A percentile compares a stretch with the other conserved stretches of the same genome.
Evolutionary conservation across 1,140 invertebrate genomes (phyloP).

Genomic region (Argopecten irradians): DNA sequence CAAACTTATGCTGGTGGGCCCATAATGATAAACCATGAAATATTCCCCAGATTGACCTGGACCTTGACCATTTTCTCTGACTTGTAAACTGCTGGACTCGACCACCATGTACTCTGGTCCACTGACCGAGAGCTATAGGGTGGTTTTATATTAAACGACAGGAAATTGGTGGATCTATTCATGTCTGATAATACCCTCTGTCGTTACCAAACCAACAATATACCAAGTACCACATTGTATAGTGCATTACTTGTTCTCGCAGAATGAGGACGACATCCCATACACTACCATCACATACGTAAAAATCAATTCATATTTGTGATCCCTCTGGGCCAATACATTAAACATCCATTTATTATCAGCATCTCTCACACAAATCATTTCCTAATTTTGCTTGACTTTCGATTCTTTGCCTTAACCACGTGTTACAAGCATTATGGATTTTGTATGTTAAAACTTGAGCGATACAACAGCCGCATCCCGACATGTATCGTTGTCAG

Average conservation of each 20-base stretch:
- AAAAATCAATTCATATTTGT: constrained; percentile 19
- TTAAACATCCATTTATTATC: constrained; percentile 23
- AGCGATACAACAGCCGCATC: background rate
- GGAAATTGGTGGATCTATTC: background rate
- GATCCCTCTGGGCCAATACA: background rate
- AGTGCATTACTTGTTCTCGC: background rate
- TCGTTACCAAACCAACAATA: background rate
- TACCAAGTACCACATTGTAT: background rate
- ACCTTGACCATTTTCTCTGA: background rate
- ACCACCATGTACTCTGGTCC: background rate
- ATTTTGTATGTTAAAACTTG: background rate
- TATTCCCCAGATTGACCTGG: too few relatives aligned
- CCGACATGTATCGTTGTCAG: background rate
- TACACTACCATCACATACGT: background rate
- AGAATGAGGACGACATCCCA: background rate
- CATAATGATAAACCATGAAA: too few relatives aligned
- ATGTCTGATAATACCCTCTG: background rate
- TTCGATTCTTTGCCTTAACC: background rate
- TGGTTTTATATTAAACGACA: background rate
- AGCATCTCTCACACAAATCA: constrained; percentile 16
- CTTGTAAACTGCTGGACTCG: background rate
- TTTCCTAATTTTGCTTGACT: background rate
- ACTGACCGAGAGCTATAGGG: background rate
- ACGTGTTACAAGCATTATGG: background rate
- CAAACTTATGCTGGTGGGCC: too few relatives aligned